Conservation (phyloP, 2,797 vertebrate genomes). For the Euthynnus affinis region DNA sequence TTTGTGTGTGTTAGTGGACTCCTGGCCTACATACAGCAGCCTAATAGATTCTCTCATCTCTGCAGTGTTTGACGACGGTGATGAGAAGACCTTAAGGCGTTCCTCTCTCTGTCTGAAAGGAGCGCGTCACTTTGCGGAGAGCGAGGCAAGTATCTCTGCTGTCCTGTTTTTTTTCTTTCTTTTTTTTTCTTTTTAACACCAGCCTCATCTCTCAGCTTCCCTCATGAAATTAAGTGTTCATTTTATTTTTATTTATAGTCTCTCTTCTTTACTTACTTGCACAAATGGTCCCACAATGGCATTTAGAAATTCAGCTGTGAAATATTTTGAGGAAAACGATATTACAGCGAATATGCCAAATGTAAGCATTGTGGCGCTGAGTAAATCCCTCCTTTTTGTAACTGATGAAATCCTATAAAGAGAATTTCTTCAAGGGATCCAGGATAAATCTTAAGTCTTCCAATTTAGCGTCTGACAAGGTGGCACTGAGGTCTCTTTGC, state of each 20-base stretch:
- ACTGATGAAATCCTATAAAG: slow-evolving; percentile 15
- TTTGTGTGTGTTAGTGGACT: slow-evolving; percentile 34
- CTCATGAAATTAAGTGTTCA: not conserved
- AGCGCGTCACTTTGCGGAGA: slow-evolving; percentile 90
- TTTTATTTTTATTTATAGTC: not conserved
- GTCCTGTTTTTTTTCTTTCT: slow-evolving; percentile 20
- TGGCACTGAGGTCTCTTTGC: slow-evolving; percentile 34
- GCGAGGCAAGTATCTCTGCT: slow-evolving; percentile 82
- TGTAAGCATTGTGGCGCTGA: slow-evolving; percentile 12
- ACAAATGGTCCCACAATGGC: slow-evolving; percentile 5
- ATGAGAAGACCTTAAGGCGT: slow-evolving; percentile 89
- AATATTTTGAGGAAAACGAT: slow-evolving; percentile 29
- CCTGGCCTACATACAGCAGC: slow-evolving; percentile 52
- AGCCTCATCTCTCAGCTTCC: slow-evolving; percentile 10
- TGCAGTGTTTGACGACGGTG: slow-evolving; percentile 89
- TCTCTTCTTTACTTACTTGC: slow-evolving; percentile 1
- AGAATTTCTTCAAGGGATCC: slow-evolving; percentile 9
- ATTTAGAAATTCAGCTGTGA: slow-evolving; percentile 21
- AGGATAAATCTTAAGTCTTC: slow-evolving; percentile 36
- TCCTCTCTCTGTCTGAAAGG: slow-evolving; percentile 90
- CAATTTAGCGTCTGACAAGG: slow-evolving; percentile 42
- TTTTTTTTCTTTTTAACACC: no score
- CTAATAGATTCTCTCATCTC: slow-evolving; percentile 58
- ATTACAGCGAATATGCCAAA: slow-evolving; percentile 11
- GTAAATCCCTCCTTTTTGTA: slow-evolving; percentile 28